Evolutionary conservation across 2,113 vertebrate species (phyloP).

Genomic region (Anthoscopus minutus): DNA sequence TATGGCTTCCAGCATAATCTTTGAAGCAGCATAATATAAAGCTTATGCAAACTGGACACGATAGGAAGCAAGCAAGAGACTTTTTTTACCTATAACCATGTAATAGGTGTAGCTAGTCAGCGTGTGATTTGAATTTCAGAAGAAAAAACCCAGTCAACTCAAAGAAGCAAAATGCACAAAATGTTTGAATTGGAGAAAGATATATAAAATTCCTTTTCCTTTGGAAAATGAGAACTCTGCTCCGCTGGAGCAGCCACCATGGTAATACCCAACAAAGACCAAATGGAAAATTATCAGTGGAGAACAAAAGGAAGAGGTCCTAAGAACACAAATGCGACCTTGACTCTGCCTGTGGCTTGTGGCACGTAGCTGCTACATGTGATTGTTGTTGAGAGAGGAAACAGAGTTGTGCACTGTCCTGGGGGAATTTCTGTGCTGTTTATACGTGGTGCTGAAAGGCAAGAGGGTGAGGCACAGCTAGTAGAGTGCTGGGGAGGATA

Average conservation of each 20-base stretch:
- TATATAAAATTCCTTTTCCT: neutral
- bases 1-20: neutral
- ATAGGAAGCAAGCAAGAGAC: neutral
- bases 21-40: neutral
- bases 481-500: conserved; percentile 48
- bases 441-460: conserved; percentile 49
- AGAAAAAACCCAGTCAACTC: neutral
- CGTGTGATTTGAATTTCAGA: neutral
- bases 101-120: neutral
- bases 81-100: neutral
- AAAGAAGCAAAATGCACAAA: neutral
- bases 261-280: neutral
- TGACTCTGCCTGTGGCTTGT: neutral
- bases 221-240: neutral
- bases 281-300: neutral
- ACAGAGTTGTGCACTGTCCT: neutral
- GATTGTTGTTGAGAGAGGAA: conserved; percentile 3
- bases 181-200: neutral
- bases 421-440: conserved; percentile 33
- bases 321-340: neutral
- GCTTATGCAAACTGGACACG: neutral
- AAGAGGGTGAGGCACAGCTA: conserved; percentile 39
- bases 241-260: neutral
- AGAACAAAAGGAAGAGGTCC: neutral
- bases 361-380: neutral